phyloP scores from a whole-genome alignment of 2,797 vertebrate species.

The Sylvilagus floridanus region DNA sequence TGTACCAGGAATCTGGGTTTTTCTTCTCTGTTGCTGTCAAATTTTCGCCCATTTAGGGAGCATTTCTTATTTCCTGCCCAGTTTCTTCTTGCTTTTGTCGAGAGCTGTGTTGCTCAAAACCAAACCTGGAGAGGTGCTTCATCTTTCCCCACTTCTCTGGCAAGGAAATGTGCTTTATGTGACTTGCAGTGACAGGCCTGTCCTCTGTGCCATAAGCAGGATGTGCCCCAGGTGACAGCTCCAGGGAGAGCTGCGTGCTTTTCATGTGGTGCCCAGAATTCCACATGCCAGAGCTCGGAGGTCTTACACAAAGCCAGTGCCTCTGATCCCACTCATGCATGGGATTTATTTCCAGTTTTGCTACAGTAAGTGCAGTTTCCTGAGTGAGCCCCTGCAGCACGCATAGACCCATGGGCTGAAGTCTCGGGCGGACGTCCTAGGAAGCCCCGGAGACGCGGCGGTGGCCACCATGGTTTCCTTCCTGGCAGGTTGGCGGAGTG shows the following conservation, averaged over 20 bases:
- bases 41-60: constrained; percentile 69
- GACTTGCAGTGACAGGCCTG: neutral
- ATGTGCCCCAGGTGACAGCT: neutral
- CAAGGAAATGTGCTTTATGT: constrained; percentile 37
- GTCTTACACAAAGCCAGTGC: neutral
- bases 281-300: neutral
- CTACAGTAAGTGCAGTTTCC: neutral
- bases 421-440: neutral
- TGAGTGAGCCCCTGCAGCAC: neutral
- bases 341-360: constrained; percentile 7
- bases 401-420: neutral
- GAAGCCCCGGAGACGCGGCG: neutral
- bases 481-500: neutral
- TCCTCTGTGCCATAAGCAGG: neutral
- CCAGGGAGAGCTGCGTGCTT: neutral
- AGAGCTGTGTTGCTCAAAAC: constrained; percentile 64
- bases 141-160: constrained; percentile 32
- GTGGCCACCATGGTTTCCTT: neutral
- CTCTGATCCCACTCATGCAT: neutral
- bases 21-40: constrained; percentile 64
- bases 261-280: constrained; percentile 3
- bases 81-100: constrained; percentile 61
- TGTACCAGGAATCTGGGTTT: constrained; percentile 69
- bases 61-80: constrained; percentile 46
- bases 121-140: constrained; percentile 61